Evolutionary conservation across 2,797 vertebrate genomes (phyloP).

Genomic region (Pangasius mekongensis): DNA sequence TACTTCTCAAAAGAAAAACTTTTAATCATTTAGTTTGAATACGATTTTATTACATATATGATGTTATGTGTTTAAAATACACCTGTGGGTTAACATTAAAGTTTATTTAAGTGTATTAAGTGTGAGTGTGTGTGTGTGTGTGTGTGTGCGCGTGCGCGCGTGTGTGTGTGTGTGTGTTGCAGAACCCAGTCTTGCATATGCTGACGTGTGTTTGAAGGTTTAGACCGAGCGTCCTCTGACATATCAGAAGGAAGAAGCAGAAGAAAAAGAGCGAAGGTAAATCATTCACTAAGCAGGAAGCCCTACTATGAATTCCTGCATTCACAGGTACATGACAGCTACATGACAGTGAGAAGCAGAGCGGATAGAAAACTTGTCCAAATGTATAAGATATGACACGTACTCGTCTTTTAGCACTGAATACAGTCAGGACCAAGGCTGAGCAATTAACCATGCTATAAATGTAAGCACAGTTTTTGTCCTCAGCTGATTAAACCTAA

Average conservation of each 20-base stretch:
- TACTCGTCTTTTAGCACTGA: neutral
- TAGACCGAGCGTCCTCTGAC: neutral
- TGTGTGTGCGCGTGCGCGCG: too few relatives aligned
- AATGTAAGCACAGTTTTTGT: neutral
- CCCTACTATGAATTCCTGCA: neutral
- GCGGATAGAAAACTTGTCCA: slow-evolving; percentile 5
- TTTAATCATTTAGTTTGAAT: neutral
- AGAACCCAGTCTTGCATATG: neutral
- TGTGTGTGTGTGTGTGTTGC: neutral
- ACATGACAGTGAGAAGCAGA: slow-evolving; percentile 1
- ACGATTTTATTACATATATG: neutral
- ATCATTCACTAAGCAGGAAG: neutral
- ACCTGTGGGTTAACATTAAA: neutral
- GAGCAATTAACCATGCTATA: neutral
- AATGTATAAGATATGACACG: neutral
- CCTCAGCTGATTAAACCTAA: neutral
- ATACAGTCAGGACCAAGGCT: neutral
- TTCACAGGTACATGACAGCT: neutral
- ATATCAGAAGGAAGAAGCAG: slow-evolving; percentile 3
- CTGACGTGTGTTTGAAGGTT: neutral
- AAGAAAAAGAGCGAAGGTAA: neutral
- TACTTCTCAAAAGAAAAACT: neutral
- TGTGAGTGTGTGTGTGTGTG: too few relatives aligned
- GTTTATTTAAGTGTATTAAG: neutral
- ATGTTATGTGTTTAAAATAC: neutral